Base-by-base conservation (phyloP, 2,797 vertebrate genomes). In the Manis crassicaudata region DNA sequence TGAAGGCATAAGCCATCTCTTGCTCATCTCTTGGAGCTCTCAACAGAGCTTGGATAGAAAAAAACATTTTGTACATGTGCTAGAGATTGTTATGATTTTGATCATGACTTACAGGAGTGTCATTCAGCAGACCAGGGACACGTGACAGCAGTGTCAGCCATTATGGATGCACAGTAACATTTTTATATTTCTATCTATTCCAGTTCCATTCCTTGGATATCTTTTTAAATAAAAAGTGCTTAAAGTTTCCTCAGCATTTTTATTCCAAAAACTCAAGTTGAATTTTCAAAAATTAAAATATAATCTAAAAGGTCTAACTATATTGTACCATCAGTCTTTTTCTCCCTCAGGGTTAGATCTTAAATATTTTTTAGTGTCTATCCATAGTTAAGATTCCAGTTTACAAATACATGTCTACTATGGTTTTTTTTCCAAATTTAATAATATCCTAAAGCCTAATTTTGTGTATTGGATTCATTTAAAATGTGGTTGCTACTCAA, bases 401-500 rank as follows among this genome's bases (percentile, higher is more conserved):
- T 93, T 94, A 91, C 84, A 94, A 94, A 80, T 92, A 77, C 76
- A 63, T 63, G 94, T 81, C 85, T 84, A 89, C 60, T 46, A 68
- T 91, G 83, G 75, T 50, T 40, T 83, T 70, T 40, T 83, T 70
- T 46, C 70, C 95, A 85, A 87, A 96, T 96, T 91, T 92, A 94
- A 88, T 92, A 96, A 94, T 91, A 84, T 84, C 67, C 88, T 89
- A 54, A 96, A 97, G 83, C 56, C 67, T 95, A 88, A 79, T 92
- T 97, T 85, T 81, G 56, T 94, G 40, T 96, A 68, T 83, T 94
- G 60, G 63, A 89, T 94, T 95, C 75, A 81, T 93, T 95, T 97
- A 96, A 96, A 94, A 94, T 79, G 37, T 83, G 87, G 89, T 94
- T 91, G 75, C 86, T 97, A 91, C 89, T 94, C 94, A 96, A 95